Evolutionary conservation across 2,113 vertebrate genomes (phyloP).

Genomic region (Melozone crissalis): DNA sequence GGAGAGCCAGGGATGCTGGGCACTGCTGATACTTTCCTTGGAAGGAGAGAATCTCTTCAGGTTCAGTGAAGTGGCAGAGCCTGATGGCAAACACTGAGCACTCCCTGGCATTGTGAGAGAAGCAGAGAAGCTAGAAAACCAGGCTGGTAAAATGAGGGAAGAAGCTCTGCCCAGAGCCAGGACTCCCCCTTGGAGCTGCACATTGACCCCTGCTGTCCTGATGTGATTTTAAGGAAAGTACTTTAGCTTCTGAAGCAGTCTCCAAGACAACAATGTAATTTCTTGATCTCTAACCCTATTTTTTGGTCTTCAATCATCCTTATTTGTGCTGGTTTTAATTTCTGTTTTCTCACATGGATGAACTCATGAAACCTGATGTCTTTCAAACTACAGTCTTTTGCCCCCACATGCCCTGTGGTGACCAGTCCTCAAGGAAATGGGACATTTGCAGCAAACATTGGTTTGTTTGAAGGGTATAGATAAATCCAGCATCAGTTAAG

Average conservation of each 20-base stretch:
- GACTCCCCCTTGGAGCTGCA: not conserved
- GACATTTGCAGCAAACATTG: not conserved
- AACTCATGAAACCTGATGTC: not conserved
- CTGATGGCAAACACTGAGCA: not conserved
- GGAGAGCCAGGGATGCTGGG: not conserved
- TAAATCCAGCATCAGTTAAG: not conserved
- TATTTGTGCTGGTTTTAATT: not conserved
- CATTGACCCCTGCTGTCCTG: not conserved
- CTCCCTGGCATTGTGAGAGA: not conserved
- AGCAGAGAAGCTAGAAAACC: not conserved
- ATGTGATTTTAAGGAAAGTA: not conserved
- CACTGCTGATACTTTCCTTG: not conserved
- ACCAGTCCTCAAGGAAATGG: not conserved
- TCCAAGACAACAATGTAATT: not conserved
- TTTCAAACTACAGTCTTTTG: not conserved
- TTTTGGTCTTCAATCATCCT: not conserved
- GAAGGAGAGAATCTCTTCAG: not conserved
- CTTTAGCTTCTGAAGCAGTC: not conserved
- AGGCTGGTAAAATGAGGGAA: not conserved
- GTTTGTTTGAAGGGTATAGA: not conserved
- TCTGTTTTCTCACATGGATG: not conserved
- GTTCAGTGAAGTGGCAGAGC: not conserved
- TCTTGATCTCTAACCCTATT: not conserved
- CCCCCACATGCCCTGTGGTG: accelerated
- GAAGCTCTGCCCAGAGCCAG: not conserved